phyloP scores from a whole-genome alignment of 2,113 vertebrate species.

The Chrysemys picta region DNA sequence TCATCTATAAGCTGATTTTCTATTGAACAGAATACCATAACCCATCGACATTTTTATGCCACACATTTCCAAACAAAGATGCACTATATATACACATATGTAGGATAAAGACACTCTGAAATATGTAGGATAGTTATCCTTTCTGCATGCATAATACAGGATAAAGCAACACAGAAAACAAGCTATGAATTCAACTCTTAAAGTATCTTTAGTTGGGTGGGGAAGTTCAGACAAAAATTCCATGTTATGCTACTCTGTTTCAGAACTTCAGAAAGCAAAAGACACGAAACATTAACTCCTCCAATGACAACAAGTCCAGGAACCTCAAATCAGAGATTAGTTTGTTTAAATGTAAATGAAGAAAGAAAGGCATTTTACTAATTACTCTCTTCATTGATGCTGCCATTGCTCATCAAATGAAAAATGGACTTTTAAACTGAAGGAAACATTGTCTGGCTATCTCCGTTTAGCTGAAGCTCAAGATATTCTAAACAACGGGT shows the following conservation, averaged over 20 bases:
- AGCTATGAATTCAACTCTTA: neutral
- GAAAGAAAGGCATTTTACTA: neutral
- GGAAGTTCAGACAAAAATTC: neutral
- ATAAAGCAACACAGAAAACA: neutral
- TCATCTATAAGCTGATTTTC: too few relatives aligned
- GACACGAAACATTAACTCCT: neutral
- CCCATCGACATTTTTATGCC: neutral
- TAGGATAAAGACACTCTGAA: neutral
- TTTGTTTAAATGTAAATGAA: neutral
- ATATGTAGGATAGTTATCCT: neutral
- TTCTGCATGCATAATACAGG: neutral
- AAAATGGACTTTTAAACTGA: neutral
- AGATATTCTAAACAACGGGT: neutral
- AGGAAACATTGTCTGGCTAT: neutral
- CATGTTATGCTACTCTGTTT: neutral
- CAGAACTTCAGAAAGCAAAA: neutral
- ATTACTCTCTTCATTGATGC: neutral
- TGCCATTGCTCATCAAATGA: neutral
- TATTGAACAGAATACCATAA: too few relatives aligned
- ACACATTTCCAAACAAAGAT: neutral
- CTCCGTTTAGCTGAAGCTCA: neutral
- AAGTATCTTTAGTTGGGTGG: neutral
- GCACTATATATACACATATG: neutral
- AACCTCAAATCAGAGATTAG: slow-evolving; percentile 24
- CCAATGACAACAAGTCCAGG: neutral